Evolutionary conservation across 2,888 invertebrate genomes (phyloP).

Genomic region (Diarsia brunnea): DNA sequence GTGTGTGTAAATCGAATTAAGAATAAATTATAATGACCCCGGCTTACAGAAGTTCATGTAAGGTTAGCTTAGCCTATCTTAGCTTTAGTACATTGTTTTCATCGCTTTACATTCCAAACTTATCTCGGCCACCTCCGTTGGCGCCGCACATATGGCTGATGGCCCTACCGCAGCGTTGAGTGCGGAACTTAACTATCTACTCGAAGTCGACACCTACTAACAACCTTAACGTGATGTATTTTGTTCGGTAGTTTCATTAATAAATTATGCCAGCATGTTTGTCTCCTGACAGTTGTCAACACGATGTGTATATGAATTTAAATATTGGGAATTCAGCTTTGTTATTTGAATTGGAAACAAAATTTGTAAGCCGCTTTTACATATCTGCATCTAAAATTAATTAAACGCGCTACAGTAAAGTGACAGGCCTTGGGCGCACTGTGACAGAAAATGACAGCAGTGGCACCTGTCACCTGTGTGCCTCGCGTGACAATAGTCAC

Average conservation of each 20-base stretch:
- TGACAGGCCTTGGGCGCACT: neutral
- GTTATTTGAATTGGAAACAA: neutral
- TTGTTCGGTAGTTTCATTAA: neutral
- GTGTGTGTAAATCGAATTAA: neutral
- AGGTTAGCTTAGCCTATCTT: neutral
- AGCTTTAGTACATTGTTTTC: neutral
- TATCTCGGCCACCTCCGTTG: neutral
- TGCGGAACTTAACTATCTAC: neutral
- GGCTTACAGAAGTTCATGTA: neutral
- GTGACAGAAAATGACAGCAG: neutral
- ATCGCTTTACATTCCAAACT: neutral
- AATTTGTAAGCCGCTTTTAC: neutral
- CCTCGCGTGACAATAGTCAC: neutral
- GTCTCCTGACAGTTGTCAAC: neutral
- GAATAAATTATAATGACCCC: neutral
- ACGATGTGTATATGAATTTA: neutral
- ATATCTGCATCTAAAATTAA: neutral
- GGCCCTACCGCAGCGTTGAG: neutral
- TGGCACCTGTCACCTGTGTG: too few relatives aligned
- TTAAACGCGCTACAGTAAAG: neutral
- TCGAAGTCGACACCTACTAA: too few relatives aligned
- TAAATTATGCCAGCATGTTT: neutral
- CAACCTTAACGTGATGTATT: neutral
- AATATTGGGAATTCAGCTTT: neutral
- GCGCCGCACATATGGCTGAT: neutral